phyloP scores from a whole-genome alignment of 37 sponge, comb jelly and placozoan species.

The Cliona cf. orientalis region DNA sequence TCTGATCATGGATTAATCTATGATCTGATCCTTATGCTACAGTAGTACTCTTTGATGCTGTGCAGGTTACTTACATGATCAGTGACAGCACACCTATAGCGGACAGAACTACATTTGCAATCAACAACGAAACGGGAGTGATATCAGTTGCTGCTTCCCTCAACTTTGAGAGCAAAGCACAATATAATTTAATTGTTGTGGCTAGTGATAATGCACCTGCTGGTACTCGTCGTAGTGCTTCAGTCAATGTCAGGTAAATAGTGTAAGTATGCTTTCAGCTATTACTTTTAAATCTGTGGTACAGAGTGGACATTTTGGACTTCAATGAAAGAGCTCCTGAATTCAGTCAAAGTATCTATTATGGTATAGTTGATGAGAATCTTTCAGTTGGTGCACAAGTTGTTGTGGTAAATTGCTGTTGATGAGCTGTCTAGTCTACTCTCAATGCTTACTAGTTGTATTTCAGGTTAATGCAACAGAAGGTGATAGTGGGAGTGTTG shows the following conservation, averaged over 20 bases:
- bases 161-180: neutral
- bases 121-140: conserved; percentile 10
- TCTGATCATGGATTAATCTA: too few relatives aligned
- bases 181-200: conserved; percentile 21
- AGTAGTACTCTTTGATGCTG: neutral
- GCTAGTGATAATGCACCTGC: conserved; percentile 16
- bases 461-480: conserved; percentile 56
- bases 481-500: neutral
- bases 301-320: conserved; percentile 16
- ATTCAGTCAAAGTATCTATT: conserved; percentile 16
- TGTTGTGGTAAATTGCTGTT: conserved; percentile 2
- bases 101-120: neutral
- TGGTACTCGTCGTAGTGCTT: neutral
- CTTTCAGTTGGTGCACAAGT: conserved; percentile 1
- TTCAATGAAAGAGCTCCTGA: conserved; percentile 42
- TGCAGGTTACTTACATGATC: conserved; percentile 15
- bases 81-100: neutral
- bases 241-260: conserved; percentile 15
- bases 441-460: neutral
- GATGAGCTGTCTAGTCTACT: neutral
- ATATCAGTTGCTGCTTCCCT: neutral
- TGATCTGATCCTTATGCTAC: too few relatives aligned
- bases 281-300: neutral
- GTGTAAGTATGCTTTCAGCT: neutral
- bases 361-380: conserved; percentile 29